Base-by-base conservation (phyloP, 2,797 vertebrate species). In the Prionace glauca region DNA sequence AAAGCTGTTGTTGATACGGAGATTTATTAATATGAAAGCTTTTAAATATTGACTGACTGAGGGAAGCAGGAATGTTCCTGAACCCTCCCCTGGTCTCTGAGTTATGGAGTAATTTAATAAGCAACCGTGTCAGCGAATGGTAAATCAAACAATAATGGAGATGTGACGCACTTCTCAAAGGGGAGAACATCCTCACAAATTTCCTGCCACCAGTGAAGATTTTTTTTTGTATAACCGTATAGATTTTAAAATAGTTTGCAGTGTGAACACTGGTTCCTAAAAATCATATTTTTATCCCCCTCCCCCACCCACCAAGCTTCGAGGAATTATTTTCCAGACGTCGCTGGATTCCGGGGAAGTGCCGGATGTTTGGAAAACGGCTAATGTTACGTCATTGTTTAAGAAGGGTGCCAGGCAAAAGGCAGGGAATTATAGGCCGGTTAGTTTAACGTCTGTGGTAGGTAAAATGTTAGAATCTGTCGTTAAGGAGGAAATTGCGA, bases 1-100 rank as follows among this genome's bases (percentile, higher is more conserved):
- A 90, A 90, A 90, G 26, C 60, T 62, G 50, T 32, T 62, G 12
- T 60, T 88, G 81, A 24, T 84, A 45, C 22, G 81, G 22, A 45
- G 36, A 84, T 84, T 84, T 84, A 45, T 84, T 84, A 45, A 84
- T 84, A 84, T 84, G 81, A 84, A 84, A 88, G 86, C 50, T 88
- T 26, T 88, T 88, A 50, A 88, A 60, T 88, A 56, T 88, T 88
- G 50, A 88, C 50, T 26, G 45, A 26, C 50, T 88, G 29, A 60
- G 50, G 24, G 86, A 50, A 56, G 50, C 22, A 50, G 86, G 50
- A 88, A 56, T 88, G 11, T 88, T 45, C 86, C 3, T 88, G 50
- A 50, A 60, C 24, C 50, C 14, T 50, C 50, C 45, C 26, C 45
- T 84, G 79, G 79, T 84, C n/a, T 87, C 41, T 36, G 81, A 88